Evolutionary conservation across 2,888 invertebrate species (phyloP).

Genomic region (Plusia festucae): DNA sequence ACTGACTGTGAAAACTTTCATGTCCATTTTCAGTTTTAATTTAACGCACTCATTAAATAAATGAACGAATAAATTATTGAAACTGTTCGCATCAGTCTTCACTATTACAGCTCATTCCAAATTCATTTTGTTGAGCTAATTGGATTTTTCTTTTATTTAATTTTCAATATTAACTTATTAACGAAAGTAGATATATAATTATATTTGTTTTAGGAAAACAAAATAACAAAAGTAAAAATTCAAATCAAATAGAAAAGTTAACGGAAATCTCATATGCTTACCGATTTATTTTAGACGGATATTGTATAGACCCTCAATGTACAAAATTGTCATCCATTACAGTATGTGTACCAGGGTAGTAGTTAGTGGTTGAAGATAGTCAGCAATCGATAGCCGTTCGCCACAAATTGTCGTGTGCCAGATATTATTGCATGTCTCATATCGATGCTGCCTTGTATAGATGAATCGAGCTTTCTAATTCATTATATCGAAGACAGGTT

Average conservation of each 20-base stretch:
- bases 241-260: too few relatives aligned
- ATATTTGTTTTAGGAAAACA: too few relatives aligned
- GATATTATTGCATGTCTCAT: conserved; percentile 12
- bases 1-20: too few relatives aligned
- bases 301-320: too few relatives aligned
- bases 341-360: conserved; percentile 12
- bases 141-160: too few relatives aligned
- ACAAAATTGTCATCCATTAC: background rate
- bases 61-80: background rate
- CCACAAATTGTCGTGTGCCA: conserved; percentile 43
- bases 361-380: conserved; percentile 16
- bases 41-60: background rate
- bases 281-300: too few relatives aligned
- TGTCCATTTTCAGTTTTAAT: background rate
- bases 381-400: conserved; percentile 22
- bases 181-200: too few relatives aligned
- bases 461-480: background rate
- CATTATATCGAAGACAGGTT: background rate
- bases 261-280: too few relatives aligned
- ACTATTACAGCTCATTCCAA: background rate
- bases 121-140: background rate
- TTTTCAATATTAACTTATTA: too few relatives aligned
- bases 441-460: background rate
- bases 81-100: background rate
- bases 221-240: too few relatives aligned